Evolutionary conservation across 2,888 invertebrate species (phyloP), one percentile per base, ranked within the genome.

Genomic region (Hoplodrina blanda): DNA sequence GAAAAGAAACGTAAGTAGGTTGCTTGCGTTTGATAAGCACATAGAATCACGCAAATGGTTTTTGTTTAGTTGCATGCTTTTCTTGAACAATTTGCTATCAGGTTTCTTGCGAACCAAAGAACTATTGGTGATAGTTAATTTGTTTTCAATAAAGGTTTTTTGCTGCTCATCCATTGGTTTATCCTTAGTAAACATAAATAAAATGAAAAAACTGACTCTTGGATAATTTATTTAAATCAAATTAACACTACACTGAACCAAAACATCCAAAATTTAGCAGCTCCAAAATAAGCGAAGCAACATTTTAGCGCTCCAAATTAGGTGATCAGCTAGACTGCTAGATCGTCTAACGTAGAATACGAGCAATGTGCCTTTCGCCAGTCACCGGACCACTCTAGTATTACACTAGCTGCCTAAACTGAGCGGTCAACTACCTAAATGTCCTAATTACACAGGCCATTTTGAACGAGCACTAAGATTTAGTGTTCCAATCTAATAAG

Each of bases 351-450:
- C 41, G 63, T 66, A 79, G 72, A 72, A 76, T 76, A 73, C 59
- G n/a, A 66, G 69, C 60, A 52, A 72, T 74, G 73, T 37, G 64
- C 86, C 84, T 84, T 81, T 84, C 84, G 56, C 71, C 57, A 76
- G 63, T 55, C 61, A 56, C 57, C 46, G 37, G 10, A 46, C 73
- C 71, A 62, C 37, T 70, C 62, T 72, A 70, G 53, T 53, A 68
- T 65, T 49, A 60, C 49, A 69, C 50, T 59, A 15, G 62, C 82
- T 73, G 55, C 65, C 60, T 64, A 55, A 73, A 53, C 53, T 54
- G 52, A 41, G n/a, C 46, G 25, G 20, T 62, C 20, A 30, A 62
- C 41, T 53, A 49, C 62, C 59, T 64, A 49, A 64, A 63, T 55
- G 49, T 13, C 37, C 53, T 68, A 82, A 78, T 73, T 44, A 78